Conservation (phyloP, 2,113 vertebrate genomes). For the Gambusia holbrooki region DNA sequence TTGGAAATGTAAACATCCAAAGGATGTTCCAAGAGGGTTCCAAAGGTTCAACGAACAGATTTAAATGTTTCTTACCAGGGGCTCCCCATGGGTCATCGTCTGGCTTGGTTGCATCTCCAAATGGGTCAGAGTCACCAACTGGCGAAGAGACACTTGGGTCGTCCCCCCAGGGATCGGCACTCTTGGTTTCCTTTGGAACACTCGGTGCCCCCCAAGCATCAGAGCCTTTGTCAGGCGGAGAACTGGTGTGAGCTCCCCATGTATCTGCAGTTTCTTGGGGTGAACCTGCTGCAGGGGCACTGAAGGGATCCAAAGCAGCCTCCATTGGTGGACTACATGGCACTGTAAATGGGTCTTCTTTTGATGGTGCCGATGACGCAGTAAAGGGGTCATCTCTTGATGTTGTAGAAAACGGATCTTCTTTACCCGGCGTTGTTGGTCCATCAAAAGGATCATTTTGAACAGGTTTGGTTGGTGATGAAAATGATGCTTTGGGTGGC, state of each 20-base stretch:
- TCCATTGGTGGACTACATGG: slow-evolving; percentile 37
- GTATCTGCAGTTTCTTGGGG: slow-evolving; percentile 30
- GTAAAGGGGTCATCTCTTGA: slow-evolving; percentile 30
- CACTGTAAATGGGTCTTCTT: slow-evolving; percentile 37
- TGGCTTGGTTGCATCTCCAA: slow-evolving; percentile 66
- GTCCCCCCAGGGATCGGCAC: slow-evolving; percentile 74
- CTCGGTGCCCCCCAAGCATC: slow-evolving; percentile 80
- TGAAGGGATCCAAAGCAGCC: slow-evolving; percentile 60
- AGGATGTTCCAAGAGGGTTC: not conserved
- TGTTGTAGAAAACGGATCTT: slow-evolving; percentile 19
- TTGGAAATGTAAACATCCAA: not conserved
- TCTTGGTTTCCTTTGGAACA: slow-evolving; percentile 49
- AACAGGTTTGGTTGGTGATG: slow-evolving; percentile 8
- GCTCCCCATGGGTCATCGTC: slow-evolving; percentile 77
- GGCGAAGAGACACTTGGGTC: slow-evolving; percentile 22
- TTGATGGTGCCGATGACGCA: slow-evolving; percentile 7
- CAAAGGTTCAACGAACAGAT: not conserved
- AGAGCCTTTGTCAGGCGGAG: slow-evolving; percentile 28
- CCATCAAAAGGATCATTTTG: slow-evolving; percentile 42
- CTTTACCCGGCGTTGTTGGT: slow-evolving; percentile 1
- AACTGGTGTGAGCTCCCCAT: slow-evolving; percentile 52
- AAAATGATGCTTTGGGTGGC: slow-evolving; percentile 40
- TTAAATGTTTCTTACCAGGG: slow-evolving; percentile 58
- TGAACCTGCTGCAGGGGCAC: slow-evolving; percentile 13
- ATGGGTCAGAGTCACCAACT: slow-evolving; percentile 55